phyloP scores from a whole-genome alignment of 2,888 invertebrate species.

The Ennomos fuscantarius region DNA sequence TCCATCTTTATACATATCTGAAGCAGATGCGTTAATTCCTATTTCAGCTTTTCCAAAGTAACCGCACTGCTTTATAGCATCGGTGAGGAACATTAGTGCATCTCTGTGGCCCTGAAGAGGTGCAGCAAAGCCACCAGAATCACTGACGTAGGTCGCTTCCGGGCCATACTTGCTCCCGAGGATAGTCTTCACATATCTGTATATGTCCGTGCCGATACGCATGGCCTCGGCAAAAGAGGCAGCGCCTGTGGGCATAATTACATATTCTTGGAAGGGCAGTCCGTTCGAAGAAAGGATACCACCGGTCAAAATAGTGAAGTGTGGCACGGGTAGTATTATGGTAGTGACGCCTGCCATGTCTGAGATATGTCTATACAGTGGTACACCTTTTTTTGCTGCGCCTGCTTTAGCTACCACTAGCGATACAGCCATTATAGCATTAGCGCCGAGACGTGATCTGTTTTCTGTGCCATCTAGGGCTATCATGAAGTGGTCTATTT shows the following conservation, averaged over 20 bases:
- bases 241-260: slow-evolving; percentile 97
- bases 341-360: slow-evolving; percentile 96
- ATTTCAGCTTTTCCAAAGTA: slow-evolving; percentile 96
- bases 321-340: slow-evolving; percentile 97
- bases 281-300: slow-evolving; percentile 98
- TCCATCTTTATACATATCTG: slow-evolving; percentile 95
- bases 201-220: slow-evolving; percentile 98
- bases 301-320: slow-evolving; percentile 98
- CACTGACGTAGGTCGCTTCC: slow-evolving; percentile 97
- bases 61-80: slow-evolving; percentile 96
- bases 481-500: slow-evolving; percentile 94
- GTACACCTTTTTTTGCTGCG: slow-evolving; percentile 96
- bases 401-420: slow-evolving; percentile 98
- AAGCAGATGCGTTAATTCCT: slow-evolving; percentile 98
- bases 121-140: slow-evolving; percentile 99
- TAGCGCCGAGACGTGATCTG: slow-evolving; percentile 97
- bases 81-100: slow-evolving; percentile 92
- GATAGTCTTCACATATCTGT: slow-evolving; percentile 96
- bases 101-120: slow-evolving; percentile 98
- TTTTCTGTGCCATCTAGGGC: slow-evolving; percentile 98
- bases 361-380: slow-evolving; percentile 96
- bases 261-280: slow-evolving; percentile 97
- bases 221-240: slow-evolving; percentile 96
- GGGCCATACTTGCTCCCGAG: slow-evolving; percentile 95
- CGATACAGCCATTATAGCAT: slow-evolving; percentile 98